A percentile compares a stretch with the other conserved stretches of the same genome.
These are phyloP conservation scores for Pseudobourletiella spinata DNA, from an alignment of 1,140 invertebrate species.

Conservation along the genomic window DNA sequence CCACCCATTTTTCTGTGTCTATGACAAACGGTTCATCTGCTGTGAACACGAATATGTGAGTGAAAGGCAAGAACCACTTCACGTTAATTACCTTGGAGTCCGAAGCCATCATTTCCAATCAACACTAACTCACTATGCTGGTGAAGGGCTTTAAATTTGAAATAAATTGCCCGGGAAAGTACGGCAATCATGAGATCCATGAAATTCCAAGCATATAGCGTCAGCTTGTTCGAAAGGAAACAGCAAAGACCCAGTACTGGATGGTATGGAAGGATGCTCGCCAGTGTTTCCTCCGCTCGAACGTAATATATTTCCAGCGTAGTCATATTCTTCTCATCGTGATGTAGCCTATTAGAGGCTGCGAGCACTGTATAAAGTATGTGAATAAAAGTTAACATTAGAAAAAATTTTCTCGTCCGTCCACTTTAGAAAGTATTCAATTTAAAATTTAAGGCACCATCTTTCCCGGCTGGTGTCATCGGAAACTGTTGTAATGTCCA, in stretches of 20 bases:
- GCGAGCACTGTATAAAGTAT: background rate
- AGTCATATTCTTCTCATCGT: background rate
- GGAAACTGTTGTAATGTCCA: background rate
- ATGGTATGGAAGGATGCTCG: slow-evolving; percentile 1
- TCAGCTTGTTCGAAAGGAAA: slow-evolving; percentile 9
- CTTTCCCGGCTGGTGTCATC: background rate
- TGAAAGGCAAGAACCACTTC: too few relatives aligned
- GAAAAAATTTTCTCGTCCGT: too few relatives aligned
- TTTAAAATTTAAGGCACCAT: background rate
- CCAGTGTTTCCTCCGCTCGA: background rate
- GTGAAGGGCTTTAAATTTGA: slow-evolving; percentile 16
- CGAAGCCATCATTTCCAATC: too few relatives aligned
- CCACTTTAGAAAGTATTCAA: background rate
- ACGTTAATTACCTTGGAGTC: too few relatives aligned
- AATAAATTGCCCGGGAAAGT: slow-evolving; percentile 13
- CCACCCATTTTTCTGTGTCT: background rate
- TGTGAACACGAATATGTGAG: too few relatives aligned
- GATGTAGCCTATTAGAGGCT: background rate
- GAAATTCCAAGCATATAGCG: slow-evolving; percentile 20
- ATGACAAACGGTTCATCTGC: too few relatives aligned
- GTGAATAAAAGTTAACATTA: background rate
- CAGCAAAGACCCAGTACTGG: background rate
- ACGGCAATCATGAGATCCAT: slow-evolving; percentile 17
- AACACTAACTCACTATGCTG: background rate
- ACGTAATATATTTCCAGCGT: background rate